Conservation (phyloP, 2,888 invertebrate genomes). For the Linnaemya vulpina region DNA sequence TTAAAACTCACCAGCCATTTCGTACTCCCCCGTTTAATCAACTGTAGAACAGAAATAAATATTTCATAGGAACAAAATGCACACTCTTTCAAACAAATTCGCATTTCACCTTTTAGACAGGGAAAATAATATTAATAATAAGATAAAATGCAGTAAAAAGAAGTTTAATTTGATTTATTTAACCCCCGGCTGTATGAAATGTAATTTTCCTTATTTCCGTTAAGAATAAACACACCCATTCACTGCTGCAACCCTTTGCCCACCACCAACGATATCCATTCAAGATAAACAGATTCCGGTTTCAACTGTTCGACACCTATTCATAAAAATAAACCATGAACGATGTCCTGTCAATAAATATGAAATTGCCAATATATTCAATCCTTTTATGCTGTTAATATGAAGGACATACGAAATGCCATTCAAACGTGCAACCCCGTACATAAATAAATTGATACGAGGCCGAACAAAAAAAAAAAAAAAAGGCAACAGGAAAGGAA, state of each 20-base stretch:
- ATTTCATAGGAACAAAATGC: not conserved
- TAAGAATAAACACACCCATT: slow-evolving; percentile 11
- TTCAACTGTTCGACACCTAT: slow-evolving; percentile 73
- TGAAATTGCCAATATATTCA: slow-evolving; percentile 79
- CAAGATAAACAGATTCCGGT: slow-evolving; percentile 43
- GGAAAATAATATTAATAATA: slow-evolving; percentile 31
- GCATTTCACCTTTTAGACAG: not conserved
- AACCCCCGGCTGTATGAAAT: slow-evolving; percentile 33
- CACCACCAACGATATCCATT: not conserved
- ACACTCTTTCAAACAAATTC: not conserved
- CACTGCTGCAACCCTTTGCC: slow-evolving; percentile 50
- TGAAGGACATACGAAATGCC: slow-evolving; percentile 53
- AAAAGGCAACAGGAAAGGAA: slow-evolving; percentile 55
- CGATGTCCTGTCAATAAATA: slow-evolving; percentile 78
- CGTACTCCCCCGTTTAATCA: slow-evolving; percentile 7
- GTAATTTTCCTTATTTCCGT: slow-evolving; percentile 54
- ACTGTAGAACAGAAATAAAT: slow-evolving; percentile 17
- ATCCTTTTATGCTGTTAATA: slow-evolving; percentile 58
- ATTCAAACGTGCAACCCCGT: slow-evolving; percentile 16
- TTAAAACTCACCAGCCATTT: not conserved
- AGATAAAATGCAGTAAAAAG: slow-evolving; percentile 1
- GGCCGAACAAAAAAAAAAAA: slow-evolving; percentile 15
- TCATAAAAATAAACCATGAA: slow-evolving; percentile 73
- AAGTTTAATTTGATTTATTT: slow-evolving; percentile 67
- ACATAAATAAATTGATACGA: slow-evolving; percentile 22